phyloP scores from a whole-genome alignment of 2,797 vertebrate species.

The Meda fulgida region DNA sequence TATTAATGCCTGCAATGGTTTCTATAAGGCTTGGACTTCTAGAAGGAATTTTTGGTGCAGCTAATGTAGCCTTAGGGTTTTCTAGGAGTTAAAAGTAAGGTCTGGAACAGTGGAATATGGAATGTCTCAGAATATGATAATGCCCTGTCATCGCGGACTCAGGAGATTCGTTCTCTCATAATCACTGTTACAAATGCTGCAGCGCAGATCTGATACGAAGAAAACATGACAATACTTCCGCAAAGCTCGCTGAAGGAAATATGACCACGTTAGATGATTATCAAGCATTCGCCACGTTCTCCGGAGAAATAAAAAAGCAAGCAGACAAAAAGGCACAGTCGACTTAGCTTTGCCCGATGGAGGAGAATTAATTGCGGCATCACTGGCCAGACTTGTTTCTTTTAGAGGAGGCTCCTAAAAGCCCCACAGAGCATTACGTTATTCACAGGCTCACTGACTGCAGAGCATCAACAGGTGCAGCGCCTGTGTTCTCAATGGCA shows the following conservation, averaged over 20 bases:
- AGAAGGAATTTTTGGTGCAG: neutral
- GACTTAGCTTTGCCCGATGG: neutral
- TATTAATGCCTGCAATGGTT: constrained; percentile 58
- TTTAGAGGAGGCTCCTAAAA: constrained; percentile 37
- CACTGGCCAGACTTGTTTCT: constrained; percentile 36
- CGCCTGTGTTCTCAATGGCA: constrained; percentile 22
- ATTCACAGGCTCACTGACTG: constrained; percentile 51
- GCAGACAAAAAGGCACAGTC: constrained; percentile 27
- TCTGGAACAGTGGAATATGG: neutral
- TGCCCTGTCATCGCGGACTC: neutral
- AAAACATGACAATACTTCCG: constrained; percentile 21
- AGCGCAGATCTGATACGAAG: constrained; percentile 4
- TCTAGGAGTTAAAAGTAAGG: constrained; percentile 6
- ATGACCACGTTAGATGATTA: constrained; percentile 28
- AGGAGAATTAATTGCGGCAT: constrained; percentile 25
- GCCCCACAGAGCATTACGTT: constrained; percentile 43
- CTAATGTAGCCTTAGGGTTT: neutral
- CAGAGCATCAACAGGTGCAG: constrained; percentile 58
- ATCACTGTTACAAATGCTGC: neutral
- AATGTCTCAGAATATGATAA: constrained; percentile 18
- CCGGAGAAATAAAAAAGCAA: constrained; percentile 31
- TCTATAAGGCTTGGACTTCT: constrained; percentile 38
- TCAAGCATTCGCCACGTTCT: constrained; percentile 12
- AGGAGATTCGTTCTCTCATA: neutral
- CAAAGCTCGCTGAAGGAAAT: constrained; percentile 14